Conservation (phyloP, 2,113 vertebrate species). For the Silurus glanis region DNA sequence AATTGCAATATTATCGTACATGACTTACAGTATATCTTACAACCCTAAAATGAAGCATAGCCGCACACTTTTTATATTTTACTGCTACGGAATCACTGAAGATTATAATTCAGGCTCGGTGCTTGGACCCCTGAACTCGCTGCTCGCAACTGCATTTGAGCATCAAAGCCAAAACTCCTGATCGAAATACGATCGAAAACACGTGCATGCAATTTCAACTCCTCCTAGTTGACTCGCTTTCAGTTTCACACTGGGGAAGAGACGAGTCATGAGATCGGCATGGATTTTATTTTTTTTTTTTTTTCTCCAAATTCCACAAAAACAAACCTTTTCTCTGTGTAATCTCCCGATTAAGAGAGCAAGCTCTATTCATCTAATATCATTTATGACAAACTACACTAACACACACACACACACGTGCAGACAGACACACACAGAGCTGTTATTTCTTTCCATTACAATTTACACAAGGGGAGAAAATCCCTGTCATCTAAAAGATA, state of each 20-base stretch:
- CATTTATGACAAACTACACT: conserved; percentile 1
- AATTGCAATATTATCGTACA: no score
- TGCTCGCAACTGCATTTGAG: neutral
- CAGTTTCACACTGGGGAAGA: conserved; percentile 13
- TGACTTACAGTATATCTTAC: no score
- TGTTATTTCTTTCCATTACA: neutral
- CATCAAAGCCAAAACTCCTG: neutral
- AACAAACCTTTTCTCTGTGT: conserved; percentile 33
- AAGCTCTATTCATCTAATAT: conserved; percentile 10
- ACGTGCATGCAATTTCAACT: neutral
- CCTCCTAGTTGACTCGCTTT: neutral
- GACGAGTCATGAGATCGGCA: conserved; percentile 28
- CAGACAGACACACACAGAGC: neutral
- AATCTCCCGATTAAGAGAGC: conserved; percentile 16
- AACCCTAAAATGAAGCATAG: no score
- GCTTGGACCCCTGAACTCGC: neutral
- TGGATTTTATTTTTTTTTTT: conserved; percentile 11
- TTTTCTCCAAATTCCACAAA: conserved; percentile 7
- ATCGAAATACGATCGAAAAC: neutral
- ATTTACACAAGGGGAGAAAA: neutral
- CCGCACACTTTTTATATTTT: no score
- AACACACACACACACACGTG: neutral
- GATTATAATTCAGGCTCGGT: neutral
- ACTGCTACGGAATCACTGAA: neutral
- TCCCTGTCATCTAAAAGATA: neutral